These are phyloP conservation scores for Hirtodrosophila cameraria DNA, from an alignment of 2,888 invertebrate genomes.

Conservation along the genomic window DNA sequence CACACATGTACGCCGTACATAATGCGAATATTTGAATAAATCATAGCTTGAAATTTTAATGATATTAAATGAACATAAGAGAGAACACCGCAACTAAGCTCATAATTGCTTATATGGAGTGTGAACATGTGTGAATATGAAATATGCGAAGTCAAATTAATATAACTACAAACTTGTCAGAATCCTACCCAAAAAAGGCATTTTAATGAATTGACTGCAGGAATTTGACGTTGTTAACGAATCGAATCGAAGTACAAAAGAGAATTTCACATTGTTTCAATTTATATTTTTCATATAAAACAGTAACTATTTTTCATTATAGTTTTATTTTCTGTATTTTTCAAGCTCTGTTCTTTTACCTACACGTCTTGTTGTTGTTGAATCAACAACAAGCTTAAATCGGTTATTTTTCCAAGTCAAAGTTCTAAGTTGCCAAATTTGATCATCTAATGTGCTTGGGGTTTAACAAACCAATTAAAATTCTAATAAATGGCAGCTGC, in stretches of 20 bases:
- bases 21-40: conserved; percentile 61
- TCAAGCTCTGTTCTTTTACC: too few relatives aligned
- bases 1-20: conserved; percentile 27
- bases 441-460: not conserved
- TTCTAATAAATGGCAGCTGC: conserved; percentile 48
- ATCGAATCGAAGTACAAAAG: too few relatives aligned
- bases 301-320: too few relatives aligned
- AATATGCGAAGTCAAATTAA: not conserved
- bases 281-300: too few relatives aligned
- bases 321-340: too few relatives aligned
- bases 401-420: not conserved
- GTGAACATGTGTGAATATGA: conserved; percentile 12
- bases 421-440: too few relatives aligned
- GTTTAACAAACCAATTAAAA: conserved; percentile 45
- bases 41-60: conserved; percentile 55
- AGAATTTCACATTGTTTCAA: too few relatives aligned
- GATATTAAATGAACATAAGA: conserved; percentile 26
- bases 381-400: not conserved
- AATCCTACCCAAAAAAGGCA: too few relatives aligned
- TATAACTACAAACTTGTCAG: not conserved
- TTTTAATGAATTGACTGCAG: too few relatives aligned
- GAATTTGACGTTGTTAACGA: too few relatives aligned
- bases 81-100: conserved; percentile 1
- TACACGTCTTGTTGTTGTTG: conserved; percentile 10
- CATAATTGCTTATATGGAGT: conserved; percentile 1